Percentiles rank a stretch among this genome's conserved stretches.
phyloP scores from a whole-genome alignment of 2,113 vertebrate species.

The Psettodes erumei region DNA sequence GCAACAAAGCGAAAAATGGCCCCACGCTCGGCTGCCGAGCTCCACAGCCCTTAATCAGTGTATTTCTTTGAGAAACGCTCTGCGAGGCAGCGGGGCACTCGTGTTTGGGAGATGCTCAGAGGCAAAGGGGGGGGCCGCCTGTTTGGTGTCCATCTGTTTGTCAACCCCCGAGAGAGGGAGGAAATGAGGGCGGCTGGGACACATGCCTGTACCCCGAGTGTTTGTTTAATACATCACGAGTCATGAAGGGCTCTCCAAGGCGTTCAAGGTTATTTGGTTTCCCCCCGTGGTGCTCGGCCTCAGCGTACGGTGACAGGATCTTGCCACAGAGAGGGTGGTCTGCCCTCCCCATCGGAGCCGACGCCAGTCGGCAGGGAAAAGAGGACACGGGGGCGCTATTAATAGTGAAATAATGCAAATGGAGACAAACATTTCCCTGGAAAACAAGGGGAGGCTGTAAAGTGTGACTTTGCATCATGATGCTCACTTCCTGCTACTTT shows the following conservation, averaged over 20 bases:
- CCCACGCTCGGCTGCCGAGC: slow-evolving; percentile 10
- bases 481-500: too few relatives aligned
- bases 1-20: slow-evolving; percentile 22
- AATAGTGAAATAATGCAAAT: slow-evolving; percentile 11
- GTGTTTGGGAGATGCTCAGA: slow-evolving; percentile 22
- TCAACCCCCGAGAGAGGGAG: slow-evolving; percentile 53
- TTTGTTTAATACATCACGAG: slow-evolving; percentile 66
- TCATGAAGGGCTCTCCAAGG: slow-evolving; percentile 51
- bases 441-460: too few relatives aligned
- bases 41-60: slow-evolving; percentile 31
- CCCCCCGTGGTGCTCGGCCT: slow-evolving; percentile 18
- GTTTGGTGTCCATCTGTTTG: slow-evolving; percentile 65
- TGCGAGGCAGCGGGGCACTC: slow-evolving; percentile 1
- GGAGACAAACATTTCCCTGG: too few relatives aligned
- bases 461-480: too few relatives aligned
- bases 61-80: slow-evolving; percentile 60
- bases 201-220: slow-evolving; percentile 40
- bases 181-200: slow-evolving; percentile 59
- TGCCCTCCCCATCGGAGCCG: slow-evolving; percentile 12
- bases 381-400: slow-evolving; percentile 16
- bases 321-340: slow-evolving; percentile 64
- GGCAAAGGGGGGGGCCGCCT: slow-evolving; percentile 38
- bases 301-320: slow-evolving; percentile 45
- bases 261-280: slow-evolving; percentile 62
- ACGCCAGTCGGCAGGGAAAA: slow-evolving; percentile 27